These are phyloP conservation scores for Acrobasis suavella DNA, from an alignment of 2,888 invertebrate species.

Conservation along the genomic window DNA sequence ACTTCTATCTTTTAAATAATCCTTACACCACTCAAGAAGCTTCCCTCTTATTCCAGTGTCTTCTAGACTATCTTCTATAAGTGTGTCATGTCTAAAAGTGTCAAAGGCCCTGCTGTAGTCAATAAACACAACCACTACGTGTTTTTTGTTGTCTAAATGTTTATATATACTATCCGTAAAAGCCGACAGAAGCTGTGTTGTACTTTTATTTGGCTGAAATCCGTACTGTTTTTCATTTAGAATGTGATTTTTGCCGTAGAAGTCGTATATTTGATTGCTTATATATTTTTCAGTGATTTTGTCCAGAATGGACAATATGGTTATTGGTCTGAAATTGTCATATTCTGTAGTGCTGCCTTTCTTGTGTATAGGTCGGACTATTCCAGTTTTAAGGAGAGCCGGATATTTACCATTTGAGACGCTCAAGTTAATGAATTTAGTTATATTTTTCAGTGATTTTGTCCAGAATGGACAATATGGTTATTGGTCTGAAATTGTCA, in stretches of 20 bases:
- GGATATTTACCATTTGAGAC: slow-evolving; percentile 25
- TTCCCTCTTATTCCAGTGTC: slow-evolving; percentile 30
- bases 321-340: slow-evolving; percentile 21
- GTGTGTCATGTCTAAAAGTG: slow-evolving; percentile 19
- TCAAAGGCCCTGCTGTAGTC: slow-evolving; percentile 31
- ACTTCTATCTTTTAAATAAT: slow-evolving; percentile 27
- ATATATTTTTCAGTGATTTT: slow-evolving; percentile 22
- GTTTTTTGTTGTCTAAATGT: slow-evolving; percentile 19
- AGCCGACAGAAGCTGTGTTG: slow-evolving; percentile 12
- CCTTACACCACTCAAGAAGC: slow-evolving; percentile 27
- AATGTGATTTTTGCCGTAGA: slow-evolving; percentile 13
- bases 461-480: slow-evolving; percentile 21
- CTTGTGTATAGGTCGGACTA: slow-evolving; percentile 31
- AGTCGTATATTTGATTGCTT: slow-evolving; percentile 19
- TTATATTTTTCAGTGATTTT: slow-evolving; percentile 24
- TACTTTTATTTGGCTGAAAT: slow-evolving; percentile 20
- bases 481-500: slow-evolving; percentile 21
- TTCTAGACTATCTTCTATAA: slow-evolving; percentile 20
- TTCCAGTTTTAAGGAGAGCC: slow-evolving; percentile 27
- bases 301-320: slow-evolving; percentile 21
- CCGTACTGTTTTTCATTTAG: slow-evolving; percentile 20
- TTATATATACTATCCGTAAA: slow-evolving; percentile 22
- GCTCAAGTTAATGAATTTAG: slow-evolving; percentile 27
- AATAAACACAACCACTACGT: slow-evolving; percentile 26
- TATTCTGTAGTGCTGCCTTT: slow-evolving; percentile 11